Evolutionary conservation across 2,113 vertebrate species (phyloP), one percentile per base, ranked within the genome.

Genomic region (Isichthys henryi): DNA sequence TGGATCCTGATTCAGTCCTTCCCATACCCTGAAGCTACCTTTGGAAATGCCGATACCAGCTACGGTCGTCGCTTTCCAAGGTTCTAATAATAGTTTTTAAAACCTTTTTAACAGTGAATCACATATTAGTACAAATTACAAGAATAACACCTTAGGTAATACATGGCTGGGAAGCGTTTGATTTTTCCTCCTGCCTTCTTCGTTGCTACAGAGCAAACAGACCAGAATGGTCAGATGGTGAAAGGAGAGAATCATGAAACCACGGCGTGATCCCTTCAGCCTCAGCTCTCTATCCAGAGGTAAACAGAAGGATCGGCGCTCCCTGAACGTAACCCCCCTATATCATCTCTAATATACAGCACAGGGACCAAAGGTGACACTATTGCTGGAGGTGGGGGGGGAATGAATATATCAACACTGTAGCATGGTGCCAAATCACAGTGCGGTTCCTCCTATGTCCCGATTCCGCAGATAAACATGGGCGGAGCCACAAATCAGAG

Each of bases 351-450:
- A 39, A 48, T 66, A 88, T 19, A 27, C 39, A 45, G 27, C 39
- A 39, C 35, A 27, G 35, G 27, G 87, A 66, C 31, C 87, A 66
- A 88, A 88, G 87, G 52, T 88, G 87, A 88, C 53, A 66, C 58
- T 19, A 66, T 66, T 56, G 19, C 52, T 3, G 1, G 49, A 50
- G 53, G 17, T 56, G 50, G 62, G n/a, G 31, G 49, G 53, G 86
- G 56, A 2, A 2, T 43, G 35, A 66, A 66, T 88, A 17, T 88
- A 27, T 87, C 85, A 86, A n/a, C 49, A 39, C 49, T 56, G 50
- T 17, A 17, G 15, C 13, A 13, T 19, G 19, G 13, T 11, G 56
- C 35, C 52, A 13, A 88, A 62, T 88, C 35, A 88, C 10, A 46
- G 17, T 13, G 35, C 35, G 3, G 52, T 52, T 62, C 56, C 52